Evolutionary conservation across 1,140 invertebrate species (phyloP), one percentile per base, ranked within the genome.

Genomic region (Heliconius hermathena): DNA sequence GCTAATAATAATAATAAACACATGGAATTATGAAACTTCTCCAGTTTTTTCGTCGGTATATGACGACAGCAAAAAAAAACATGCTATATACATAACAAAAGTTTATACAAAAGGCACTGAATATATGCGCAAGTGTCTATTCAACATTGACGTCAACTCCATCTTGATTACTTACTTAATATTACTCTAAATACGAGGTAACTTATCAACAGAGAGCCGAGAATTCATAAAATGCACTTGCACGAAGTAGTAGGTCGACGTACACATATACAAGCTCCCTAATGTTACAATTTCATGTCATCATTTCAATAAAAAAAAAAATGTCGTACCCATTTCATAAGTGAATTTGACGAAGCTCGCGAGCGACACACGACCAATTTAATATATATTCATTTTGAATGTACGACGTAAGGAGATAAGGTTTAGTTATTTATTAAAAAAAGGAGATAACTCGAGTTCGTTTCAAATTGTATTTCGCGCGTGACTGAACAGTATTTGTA

Each of bases 81-180:
- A 11, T 8, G 9, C 9, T 11, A 41, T 41, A 41, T 41, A 41
- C 38, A 11, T 41, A 41, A 41, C 38, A 41, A 41, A 8, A 41
- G 8, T 46, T 46, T 52, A 52, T 52, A 52, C 18, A 52, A 52
- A 52, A 52, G 18, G 5, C 16, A 66, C 54, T 20, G 73, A 22
- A 26, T 66, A 49, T 76, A 60, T 76, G 74, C 74, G 74, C 74
- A 76, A 76, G 74, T 76, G 74, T 71, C 57, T 46, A 76, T 76
- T 70, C 8, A 26, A 16, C 11, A 20, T 13, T 76, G 74, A 76
- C 74, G 74, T 76, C 74, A 76, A 41, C 33, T 54, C 22, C 5
- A 49, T 70, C 74, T 46, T 71, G 26, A 1, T 36, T 8, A 8
- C 6, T 36, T 3, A 29, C 29, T 3, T 36, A 36, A 6, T 29